Evolutionary conservation across 2,113 vertebrate genomes (phyloP).

Genomic region (Campylomormyrus numenius): DNA sequence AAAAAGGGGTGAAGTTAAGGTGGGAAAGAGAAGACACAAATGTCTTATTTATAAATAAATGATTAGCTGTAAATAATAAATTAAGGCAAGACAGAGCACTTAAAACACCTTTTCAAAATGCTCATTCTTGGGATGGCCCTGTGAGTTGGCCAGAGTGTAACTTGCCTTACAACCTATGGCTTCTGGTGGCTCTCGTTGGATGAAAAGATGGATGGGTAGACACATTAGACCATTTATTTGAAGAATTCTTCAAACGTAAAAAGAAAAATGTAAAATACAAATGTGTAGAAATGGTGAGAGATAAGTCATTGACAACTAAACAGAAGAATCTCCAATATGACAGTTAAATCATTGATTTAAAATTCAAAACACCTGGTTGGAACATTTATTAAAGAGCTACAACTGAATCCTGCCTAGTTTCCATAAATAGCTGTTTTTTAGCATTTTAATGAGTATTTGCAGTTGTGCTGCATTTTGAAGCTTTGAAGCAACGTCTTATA

Average conservation of each 20-base stretch:
- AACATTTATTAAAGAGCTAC: background rate
- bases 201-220: background rate
- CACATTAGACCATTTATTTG: background rate
- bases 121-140: background rate
- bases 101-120: background rate
- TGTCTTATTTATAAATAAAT: slow-evolving; percentile 11
- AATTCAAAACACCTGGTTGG: slow-evolving; percentile 1
- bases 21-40: background rate
- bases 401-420: background rate
- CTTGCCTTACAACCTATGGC: background rate
- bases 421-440: background rate
- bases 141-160: background rate
- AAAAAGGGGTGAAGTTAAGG: background rate
- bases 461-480: background rate
- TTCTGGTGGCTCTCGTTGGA: background rate
- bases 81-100: background rate
- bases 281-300: background rate
- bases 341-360: background rate
- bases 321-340: background rate
- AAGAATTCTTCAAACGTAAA: background rate
- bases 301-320: background rate
- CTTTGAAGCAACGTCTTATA: background rate
- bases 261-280: background rate
- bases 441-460: background rate
- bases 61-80: background rate